Evolutionary conservation across 2,888 invertebrate species (phyloP).

Genomic region (Platycheirus rosarum): DNA sequence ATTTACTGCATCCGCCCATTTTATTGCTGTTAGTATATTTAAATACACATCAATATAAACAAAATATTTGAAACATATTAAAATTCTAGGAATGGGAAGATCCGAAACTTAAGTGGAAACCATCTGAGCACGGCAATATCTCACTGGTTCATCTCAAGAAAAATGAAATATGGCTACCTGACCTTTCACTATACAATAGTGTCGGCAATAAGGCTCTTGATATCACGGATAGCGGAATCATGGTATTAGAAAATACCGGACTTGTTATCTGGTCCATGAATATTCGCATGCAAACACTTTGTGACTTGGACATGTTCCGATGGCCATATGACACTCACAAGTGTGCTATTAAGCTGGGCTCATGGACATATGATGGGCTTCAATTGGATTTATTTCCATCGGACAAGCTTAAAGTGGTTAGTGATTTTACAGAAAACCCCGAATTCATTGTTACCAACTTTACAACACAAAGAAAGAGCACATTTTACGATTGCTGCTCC

Average conservation of each 20-base stretch:
- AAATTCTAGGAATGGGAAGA: conserved; percentile 88
- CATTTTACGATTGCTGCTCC: conserved; percentile 84
- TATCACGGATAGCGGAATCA: conserved; percentile 85
- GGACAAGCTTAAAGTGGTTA: conserved; percentile 28
- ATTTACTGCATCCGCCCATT: conserved; percentile 40
- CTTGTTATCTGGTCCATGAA: conserved; percentile 86
- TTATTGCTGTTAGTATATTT: conserved; percentile 50
- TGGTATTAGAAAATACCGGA: conserved; percentile 83
- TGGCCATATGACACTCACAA: conserved; percentile 90
- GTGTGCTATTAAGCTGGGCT: conserved; percentile 87
- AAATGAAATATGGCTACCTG: conserved; percentile 91
- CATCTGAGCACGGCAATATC: conserved; percentile 86
- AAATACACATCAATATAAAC: too few relatives aligned
- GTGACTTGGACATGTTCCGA: conserved; percentile 85
- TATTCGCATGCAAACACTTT: conserved; percentile 85
- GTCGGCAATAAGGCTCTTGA: conserved; percentile 82
- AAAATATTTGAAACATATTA: not conserved
- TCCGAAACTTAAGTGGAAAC: conserved; percentile 89
- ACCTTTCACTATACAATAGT: conserved; percentile 87
- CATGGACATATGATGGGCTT: conserved; percentile 87
- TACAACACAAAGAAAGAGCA: conserved; percentile 75
- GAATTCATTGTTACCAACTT: conserved; percentile 81
- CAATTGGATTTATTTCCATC: conserved; percentile 83
- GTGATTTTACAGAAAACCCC: conserved; percentile 72
- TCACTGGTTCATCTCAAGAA: conserved; percentile 85